Base-by-base conservation (phyloP, 2,888 invertebrate species). In the Drosophila atripex region DNA sequence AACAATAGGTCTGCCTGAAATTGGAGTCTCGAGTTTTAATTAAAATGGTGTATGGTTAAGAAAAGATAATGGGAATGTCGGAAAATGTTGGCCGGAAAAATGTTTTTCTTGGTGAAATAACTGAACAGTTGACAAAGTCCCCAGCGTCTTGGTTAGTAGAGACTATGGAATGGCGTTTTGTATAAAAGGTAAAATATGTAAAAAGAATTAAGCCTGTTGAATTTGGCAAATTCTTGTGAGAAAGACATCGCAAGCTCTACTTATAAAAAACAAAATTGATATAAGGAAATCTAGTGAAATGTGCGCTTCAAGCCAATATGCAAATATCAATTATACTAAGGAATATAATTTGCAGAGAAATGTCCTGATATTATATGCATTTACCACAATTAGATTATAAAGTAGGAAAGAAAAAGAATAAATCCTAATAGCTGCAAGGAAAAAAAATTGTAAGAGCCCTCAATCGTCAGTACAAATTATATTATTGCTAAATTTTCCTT, bases 401-500 rank as follows among this genome's bases (percentile, higher is more conserved):
- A 57, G 49, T 25, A 57, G 56, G 21, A 21, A 39, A 61, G 55
- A 61, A 43, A 58, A 14, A 11, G 6, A 51, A 46, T 38, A 18
- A 16, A 51, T 43, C 50, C 54, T 3, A n/a, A 52, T 57, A 43
- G 49, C 80, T 77, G 54, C 18, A 45, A 53, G 59, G 32, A 46
- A 59, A 30, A 30, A 32, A 21, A 53, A 47, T 25, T 50, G 46
- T 45, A 53, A 59, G n/a, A 65, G 53, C 21, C 53, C 45, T 52
- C 47, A 46, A 57, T 51, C 60, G 56, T 45, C 50, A 52, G 74
- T 52, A 38, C 49, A 72, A 76, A 73, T 85, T 78, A 70, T 75
- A 77, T 82, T 80, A 74, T 64, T 73, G 58, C 69, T 69, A 59
- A 64, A 75, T 75, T 82, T 63, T 78, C 71, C 53, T 66, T 80